These are phyloP conservation scores for Onychostruthus taczanowskii DNA, from an alignment of 2,113 vertebrate genomes.

Conservation along the genomic window DNA sequence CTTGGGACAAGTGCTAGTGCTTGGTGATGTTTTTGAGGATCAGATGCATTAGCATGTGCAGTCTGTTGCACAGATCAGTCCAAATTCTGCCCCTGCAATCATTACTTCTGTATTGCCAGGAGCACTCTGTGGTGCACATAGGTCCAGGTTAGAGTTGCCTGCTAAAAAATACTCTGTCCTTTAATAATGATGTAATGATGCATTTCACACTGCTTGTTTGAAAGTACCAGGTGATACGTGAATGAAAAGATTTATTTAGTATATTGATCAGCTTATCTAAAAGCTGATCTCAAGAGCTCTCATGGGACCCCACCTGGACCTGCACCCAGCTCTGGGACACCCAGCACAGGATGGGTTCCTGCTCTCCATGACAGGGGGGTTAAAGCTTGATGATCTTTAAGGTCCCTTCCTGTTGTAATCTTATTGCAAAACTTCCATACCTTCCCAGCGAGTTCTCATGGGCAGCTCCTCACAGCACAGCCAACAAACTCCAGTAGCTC, in stretches of 20 bases:
- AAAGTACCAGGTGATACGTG: not conserved
- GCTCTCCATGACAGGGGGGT: rapidly evolving
- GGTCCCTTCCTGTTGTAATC: not conserved
- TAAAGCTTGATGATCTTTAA: not conserved
- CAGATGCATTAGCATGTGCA: not conserved
- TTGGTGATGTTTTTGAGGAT: not conserved
- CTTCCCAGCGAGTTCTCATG: too few species aligned
- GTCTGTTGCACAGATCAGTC: not conserved
- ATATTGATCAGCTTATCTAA: not conserved
- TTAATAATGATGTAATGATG: not conserved
- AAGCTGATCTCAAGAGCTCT: not conserved
- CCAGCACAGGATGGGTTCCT: not conserved
- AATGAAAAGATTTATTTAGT: not conserved
- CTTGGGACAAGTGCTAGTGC: not conserved
- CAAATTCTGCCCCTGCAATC: not conserved
- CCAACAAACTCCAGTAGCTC: too few species aligned
- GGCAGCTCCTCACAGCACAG: too few species aligned
- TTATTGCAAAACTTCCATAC: too few species aligned
- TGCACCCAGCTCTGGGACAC: not conserved
- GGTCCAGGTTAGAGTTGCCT: not conserved
- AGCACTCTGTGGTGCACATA: rapidly evolving
- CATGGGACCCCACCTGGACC: not conserved
- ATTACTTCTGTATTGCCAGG: not conserved
- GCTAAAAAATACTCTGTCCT: not conserved
- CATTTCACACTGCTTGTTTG: not conserved